Evolutionary conservation across 2,113 vertebrate species (phyloP).

Genomic region (Malurus cyaneus): DNA sequence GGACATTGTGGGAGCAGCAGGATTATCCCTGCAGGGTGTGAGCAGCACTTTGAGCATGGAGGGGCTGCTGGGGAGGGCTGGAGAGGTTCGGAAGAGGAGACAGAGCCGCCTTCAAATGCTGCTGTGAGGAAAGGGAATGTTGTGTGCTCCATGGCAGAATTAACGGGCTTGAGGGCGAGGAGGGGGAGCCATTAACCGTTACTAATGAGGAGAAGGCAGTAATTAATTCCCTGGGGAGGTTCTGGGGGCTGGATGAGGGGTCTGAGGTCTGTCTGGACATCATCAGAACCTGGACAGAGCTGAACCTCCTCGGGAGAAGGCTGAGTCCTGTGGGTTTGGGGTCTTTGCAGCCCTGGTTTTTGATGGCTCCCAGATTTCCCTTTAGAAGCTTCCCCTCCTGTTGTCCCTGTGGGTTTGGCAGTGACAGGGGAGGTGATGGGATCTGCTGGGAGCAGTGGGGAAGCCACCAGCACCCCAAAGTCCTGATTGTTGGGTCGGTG

Average conservation of each 20-base stretch:
- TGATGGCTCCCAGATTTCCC: background rate
- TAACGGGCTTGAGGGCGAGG: background rate
- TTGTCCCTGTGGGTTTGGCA: background rate
- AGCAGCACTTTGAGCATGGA: background rate
- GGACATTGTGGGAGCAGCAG: background rate
- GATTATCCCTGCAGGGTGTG: background rate
- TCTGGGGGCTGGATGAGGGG: background rate
- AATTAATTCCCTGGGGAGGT: background rate
- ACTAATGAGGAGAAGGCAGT: background rate
- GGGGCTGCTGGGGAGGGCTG: background rate
- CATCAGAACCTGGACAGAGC: background rate
- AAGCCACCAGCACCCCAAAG: background rate
- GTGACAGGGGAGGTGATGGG: background rate
- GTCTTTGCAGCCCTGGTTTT: background rate
- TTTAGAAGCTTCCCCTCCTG: background rate
- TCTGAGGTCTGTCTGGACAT: background rate
- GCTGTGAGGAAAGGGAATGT: background rate
- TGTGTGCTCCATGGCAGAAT: background rate
- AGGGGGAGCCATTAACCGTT: background rate
- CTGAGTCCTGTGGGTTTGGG: background rate
- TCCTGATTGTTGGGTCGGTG: rapidly evolving
- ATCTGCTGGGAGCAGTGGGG: background rate
- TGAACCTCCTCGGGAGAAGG: background rate
- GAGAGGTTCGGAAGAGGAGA: background rate
- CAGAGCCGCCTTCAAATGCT: background rate